These are phyloP conservation scores for Tragelaphus imberbis DNA, from an alignment of 2,113 vertebrate species.

Conservation along the genomic window DNA sequence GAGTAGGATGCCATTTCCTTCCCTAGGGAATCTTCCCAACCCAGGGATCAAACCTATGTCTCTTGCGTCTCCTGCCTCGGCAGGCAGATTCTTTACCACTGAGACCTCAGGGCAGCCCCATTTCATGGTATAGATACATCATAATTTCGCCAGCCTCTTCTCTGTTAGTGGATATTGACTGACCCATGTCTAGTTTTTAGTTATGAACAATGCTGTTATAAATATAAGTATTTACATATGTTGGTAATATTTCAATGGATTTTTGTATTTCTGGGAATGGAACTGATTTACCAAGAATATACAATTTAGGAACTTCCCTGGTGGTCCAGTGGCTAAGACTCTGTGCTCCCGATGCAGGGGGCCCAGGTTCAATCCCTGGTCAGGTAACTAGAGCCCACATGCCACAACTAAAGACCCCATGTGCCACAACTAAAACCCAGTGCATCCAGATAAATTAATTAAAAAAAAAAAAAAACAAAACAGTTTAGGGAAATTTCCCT, in stretches of 20 bases:
- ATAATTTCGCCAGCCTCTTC: background rate
- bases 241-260: background rate
- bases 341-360: background rate
- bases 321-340: background rate
- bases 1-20: background rate
- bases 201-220: background rate
- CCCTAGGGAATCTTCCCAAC: background rate
- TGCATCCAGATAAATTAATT: background rate
- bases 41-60: background rate
- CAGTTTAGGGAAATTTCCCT: background rate
- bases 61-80: rapidly evolving
- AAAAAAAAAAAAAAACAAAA: background rate
- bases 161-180: background rate
- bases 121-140: background rate
- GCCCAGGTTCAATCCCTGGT: background rate
- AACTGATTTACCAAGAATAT: background rate
- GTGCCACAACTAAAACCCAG: background rate
- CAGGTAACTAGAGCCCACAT: background rate
- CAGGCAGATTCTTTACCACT: background rate
- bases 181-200: background rate
- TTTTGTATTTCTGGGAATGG: background rate
- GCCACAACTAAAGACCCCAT: background rate
- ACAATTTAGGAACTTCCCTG: background rate
- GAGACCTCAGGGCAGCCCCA: background rate
- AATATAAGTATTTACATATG: background rate